Percentiles rank a stretch among this genome's conserved stretches.
Evolutionary conservation across 2,113 vertebrate genomes (phyloP).

Genomic region (Podocnemis expansa): DNA sequence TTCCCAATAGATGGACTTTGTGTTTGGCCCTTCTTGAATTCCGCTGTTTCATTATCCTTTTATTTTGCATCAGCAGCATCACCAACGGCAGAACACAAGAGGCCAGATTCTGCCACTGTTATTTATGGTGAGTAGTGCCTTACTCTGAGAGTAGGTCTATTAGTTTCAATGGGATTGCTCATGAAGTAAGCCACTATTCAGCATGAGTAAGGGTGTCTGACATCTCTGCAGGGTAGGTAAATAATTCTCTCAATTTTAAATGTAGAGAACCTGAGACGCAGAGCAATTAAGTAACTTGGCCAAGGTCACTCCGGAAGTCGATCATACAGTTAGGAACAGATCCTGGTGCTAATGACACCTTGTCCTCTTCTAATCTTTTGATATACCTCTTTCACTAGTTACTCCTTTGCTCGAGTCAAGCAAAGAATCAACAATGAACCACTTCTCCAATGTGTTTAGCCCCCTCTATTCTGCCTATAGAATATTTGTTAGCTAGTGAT

Average conservation of each 20-base stretch:
- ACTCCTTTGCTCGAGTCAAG: not conserved
- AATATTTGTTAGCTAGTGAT: not conserved
- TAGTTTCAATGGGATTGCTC: not conserved
- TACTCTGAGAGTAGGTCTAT: not conserved
- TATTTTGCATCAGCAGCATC: not conserved
- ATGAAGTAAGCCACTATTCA: not conserved
- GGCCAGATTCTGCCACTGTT: not conserved
- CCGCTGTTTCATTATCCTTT: not conserved
- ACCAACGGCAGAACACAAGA: not conserved
- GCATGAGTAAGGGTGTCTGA: fast-evolving
- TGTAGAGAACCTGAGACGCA: not conserved
- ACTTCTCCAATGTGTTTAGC: not conserved
- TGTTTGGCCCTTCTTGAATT: not conserved
- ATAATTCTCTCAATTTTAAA: not conserved
- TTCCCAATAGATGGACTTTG: not conserved
- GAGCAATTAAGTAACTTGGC: not conserved
- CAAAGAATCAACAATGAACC: not conserved
- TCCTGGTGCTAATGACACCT: not conserved
- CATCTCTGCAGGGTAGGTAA: not conserved
- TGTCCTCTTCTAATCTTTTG: not conserved
- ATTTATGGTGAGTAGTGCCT: not conserved
- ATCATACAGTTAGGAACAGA: not conserved
- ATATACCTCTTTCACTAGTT: not conserved
- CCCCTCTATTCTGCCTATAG: not conserved
- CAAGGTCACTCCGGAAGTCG: too few species aligned